Base-by-base conservation (phyloP, 1,140 invertebrate genomes). In the Drosophila kurseongensis region DNA sequence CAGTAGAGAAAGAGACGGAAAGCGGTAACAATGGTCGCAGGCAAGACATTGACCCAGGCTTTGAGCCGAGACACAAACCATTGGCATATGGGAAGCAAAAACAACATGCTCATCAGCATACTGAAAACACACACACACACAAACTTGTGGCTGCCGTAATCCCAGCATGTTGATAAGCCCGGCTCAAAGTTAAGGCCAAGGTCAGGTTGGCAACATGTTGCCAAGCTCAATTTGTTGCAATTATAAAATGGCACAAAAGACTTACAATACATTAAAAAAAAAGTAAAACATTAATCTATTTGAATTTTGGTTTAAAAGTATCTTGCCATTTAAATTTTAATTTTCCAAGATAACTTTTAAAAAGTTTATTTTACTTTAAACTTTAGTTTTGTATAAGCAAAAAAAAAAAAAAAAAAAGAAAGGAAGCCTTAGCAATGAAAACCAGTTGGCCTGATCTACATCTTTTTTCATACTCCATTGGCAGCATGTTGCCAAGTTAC, bases 1-100 rank as follows among this genome's bases (percentile, higher is more conserved):
- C 57, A 67, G 9, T 8, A n/a, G 41, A 41, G 32, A 51, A 42
- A 57, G 55, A 65, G 36, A 60, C 35, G n/a, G 38, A 9, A n/a
- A 54, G 54, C 52, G 32, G 23, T 29, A 59, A 66, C 66, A 71
- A 71, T 72, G 68, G 52, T 45, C 56, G 55, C 48, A 77, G 42
- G 51, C 66, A 59, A 85, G 78, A 81, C 81, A 85, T 86, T 85
- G 81, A 85, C 82, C 81, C 69, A 81, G 48, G 65, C 45, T 18
- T 48, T 54, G 35, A 73, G 67, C 45, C 48, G 5, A 56, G 67
- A 79, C 68, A 48, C 38, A 4, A 67, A 77, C 72, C 56, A 56
- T 10, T 50, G 32, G 12, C 16, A 36, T 14, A 29, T 47, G 42
- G 42, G 5, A 27, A 41, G 8, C 42, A 44, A 47, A 18, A 47